phyloP scores from a whole-genome alignment of 2,797 vertebrate genomes.

The Tenualosa ilisha region DNA sequence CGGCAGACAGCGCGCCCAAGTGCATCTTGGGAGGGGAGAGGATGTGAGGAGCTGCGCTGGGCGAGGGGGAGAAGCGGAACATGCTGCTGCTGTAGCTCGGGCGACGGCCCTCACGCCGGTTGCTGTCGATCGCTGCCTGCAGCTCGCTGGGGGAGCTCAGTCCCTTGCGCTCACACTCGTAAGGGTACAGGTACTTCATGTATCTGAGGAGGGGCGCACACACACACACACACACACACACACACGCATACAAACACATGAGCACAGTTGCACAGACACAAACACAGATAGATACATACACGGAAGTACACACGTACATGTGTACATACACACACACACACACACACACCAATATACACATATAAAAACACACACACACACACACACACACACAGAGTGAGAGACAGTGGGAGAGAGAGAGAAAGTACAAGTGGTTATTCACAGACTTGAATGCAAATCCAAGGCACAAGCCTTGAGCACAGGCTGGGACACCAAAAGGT shows the following conservation, averaged over 20 bases:
- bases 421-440: not conserved
- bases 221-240: not conserved
- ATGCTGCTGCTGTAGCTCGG: slow-evolving; percentile 93
- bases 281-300: not conserved
- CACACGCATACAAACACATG: not conserved
- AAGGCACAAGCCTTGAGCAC: too few species aligned
- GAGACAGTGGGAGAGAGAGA: not conserved
- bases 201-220: slow-evolving; percentile 74
- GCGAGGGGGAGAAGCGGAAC: slow-evolving; percentile 86
- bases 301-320: slow-evolving; percentile 78
- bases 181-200: slow-evolving; percentile 98
- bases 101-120: slow-evolving; percentile 90
- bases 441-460: not conserved
- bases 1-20: slow-evolving; percentile 78
- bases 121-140: slow-evolving; percentile 95
- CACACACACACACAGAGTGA: not conserved
- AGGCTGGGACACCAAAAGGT: too few species aligned
- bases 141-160: slow-evolving; percentile 93
- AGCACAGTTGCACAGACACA: not conserved
- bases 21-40: slow-evolving; percentile 90
- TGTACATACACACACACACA: not conserved
- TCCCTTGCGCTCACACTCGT: slow-evolving; percentile 92
- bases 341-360: not conserved
- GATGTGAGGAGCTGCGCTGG: slow-evolving; percentile 78
- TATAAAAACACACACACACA: not conserved